These are phyloP conservation scores for Benthosema pterotum DNA, from an alignment of 2,797 vertebrate species.

Conservation along the genomic window DNA sequence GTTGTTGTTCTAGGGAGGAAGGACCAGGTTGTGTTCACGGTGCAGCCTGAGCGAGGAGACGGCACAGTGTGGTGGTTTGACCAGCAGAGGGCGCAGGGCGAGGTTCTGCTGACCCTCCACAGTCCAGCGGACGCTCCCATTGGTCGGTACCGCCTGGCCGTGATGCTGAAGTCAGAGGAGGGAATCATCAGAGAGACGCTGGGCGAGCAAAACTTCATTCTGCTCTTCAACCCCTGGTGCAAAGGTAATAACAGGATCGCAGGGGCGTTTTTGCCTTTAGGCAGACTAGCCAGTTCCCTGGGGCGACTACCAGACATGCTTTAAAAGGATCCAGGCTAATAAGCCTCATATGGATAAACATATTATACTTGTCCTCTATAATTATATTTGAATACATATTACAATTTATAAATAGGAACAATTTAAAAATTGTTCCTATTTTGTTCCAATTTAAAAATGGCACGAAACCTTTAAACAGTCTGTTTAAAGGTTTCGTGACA, in stretches of 20 bases:
- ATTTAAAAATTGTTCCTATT: too few relatives aligned
- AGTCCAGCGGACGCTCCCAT: slow-evolving; percentile 75
- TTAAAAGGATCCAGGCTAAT: too few relatives aligned
- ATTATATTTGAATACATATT: too few relatives aligned
- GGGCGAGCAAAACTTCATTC: slow-evolving; percentile 54
- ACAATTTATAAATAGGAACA: too few relatives aligned
- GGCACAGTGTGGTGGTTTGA: slow-evolving; percentile 75
- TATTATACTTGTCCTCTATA: too few relatives aligned
- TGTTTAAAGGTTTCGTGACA: too few relatives aligned
- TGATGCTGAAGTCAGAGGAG: slow-evolving; percentile 59
- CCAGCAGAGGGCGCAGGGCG: slow-evolving; percentile 64
- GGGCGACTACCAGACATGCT: too few relatives aligned
- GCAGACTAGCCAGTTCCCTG: too few relatives aligned
- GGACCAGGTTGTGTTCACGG: slow-evolving; percentile 65
- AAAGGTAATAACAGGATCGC: slow-evolving; percentile 77
- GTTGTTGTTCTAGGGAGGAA: slow-evolving; percentile 63
- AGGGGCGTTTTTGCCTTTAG: too few relatives aligned
- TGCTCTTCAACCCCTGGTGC: slow-evolving; percentile 85
- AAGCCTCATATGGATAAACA: too few relatives aligned
- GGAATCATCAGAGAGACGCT: slow-evolving; percentile 64
- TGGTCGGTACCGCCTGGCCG: slow-evolving; percentile 69
- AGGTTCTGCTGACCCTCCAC: slow-evolving; percentile 72
- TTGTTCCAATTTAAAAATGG: too few relatives aligned
- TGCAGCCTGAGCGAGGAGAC: slow-evolving; percentile 40
- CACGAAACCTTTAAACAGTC: too few relatives aligned